Conservation (phyloP, 2,113 vertebrate genomes). For the Rattus rattus region DNA sequence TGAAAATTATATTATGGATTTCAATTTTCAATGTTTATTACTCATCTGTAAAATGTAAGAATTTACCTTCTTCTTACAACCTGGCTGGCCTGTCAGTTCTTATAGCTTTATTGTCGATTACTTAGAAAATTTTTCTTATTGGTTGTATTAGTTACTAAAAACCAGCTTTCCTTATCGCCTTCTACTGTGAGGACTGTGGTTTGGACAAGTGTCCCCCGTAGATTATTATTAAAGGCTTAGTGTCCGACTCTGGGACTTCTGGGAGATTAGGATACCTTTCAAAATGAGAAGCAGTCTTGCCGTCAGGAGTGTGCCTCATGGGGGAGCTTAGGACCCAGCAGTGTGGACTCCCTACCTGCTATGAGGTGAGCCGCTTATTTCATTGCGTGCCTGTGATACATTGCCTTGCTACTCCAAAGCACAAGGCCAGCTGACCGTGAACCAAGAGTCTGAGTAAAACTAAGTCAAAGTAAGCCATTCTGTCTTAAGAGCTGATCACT, state of each 20-base stretch:
- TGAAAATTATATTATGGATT: not conserved
- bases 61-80: not conserved
- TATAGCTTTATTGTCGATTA: constrained; percentile 2
- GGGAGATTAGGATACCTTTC: not conserved
- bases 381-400: not conserved
- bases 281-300: not conserved
- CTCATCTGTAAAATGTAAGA: not conserved
- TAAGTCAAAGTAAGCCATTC: not conserved
- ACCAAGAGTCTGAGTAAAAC: not conserved
- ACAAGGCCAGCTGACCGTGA: not conserved
- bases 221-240: not conserved
- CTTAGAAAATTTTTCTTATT: not conserved
- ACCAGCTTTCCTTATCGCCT: not conserved
- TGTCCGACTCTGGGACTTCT: not conserved
- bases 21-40: not conserved
- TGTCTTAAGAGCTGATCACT: not conserved
- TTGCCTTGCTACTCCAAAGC: not conserved
- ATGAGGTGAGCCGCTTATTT: not conserved
- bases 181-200: not conserved
- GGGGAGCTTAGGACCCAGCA: not conserved
- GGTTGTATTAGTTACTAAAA: not conserved
- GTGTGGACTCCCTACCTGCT: not conserved
- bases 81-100: not conserved
- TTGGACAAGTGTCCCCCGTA: not conserved
- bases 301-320: not conserved